phyloP scores from a whole-genome alignment of 1,140 invertebrate genomes.

The Orchesella cincta region DNA sequence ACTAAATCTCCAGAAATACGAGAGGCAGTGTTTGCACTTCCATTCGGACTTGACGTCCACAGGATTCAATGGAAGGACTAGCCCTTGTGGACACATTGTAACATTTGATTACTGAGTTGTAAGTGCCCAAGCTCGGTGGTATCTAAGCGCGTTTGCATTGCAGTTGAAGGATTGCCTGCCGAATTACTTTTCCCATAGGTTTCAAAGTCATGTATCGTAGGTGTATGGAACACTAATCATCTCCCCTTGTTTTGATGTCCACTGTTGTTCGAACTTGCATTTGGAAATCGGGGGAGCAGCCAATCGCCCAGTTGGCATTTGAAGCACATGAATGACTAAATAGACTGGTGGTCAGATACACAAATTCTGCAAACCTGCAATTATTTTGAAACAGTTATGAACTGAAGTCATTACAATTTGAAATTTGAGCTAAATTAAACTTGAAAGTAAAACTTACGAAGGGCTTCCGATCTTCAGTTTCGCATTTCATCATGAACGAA shows the following conservation, averaged over 20 bases:
- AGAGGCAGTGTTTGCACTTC: slow-evolving; percentile 19
- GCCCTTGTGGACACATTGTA: not conserved
- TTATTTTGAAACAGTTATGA: not conserved
- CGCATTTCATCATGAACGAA: slow-evolving; percentile 39
- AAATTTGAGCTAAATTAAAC: not conserved
- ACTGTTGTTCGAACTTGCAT: slow-evolving; percentile 36
- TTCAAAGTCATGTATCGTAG: slow-evolving; percentile 34
- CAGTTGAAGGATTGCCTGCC: slow-evolving; percentile 31
- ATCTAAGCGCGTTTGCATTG: slow-evolving; percentile 32
- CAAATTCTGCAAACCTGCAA: slow-evolving; percentile 34
- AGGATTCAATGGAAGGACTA: slow-evolving; percentile 1
- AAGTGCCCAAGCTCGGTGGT: slow-evolving; percentile 29
- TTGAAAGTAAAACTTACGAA: slow-evolving; percentile 26
- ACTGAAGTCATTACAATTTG: not conserved
- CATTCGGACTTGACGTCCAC: slow-evolving; percentile 24
- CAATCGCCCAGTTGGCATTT: slow-evolving; percentile 35
- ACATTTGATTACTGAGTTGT: slow-evolving; percentile 30
- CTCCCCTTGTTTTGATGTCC: slow-evolving; percentile 33
- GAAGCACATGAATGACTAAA: slow-evolving; percentile 39
- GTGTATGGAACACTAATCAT: slow-evolving; percentile 38
- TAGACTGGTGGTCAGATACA: slow-evolving; percentile 33
- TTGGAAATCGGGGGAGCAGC: slow-evolving; percentile 23
- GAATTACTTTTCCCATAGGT: slow-evolving; percentile 1
- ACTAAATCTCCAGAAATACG: slow-evolving; percentile 19
- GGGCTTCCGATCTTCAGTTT: slow-evolving; percentile 29